These are phyloP conservation scores for Anableps anableps DNA, from an alignment of 2,797 vertebrate species.

Conservation along the genomic window DNA sequence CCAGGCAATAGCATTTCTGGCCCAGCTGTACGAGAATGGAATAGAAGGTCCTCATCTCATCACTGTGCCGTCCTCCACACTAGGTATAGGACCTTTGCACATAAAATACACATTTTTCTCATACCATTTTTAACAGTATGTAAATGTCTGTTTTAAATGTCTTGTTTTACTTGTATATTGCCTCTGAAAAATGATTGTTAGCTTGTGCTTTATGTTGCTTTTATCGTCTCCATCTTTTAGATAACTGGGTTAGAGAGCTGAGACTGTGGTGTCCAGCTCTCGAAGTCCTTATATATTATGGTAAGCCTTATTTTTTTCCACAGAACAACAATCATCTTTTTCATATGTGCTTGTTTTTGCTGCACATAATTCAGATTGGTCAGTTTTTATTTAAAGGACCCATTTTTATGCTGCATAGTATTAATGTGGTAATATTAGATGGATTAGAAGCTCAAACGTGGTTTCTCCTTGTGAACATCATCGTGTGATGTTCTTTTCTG, in stretches of 20 bases:
- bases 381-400: neutral
- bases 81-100: conserved; percentile 81
- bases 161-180: neutral
- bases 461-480: neutral
- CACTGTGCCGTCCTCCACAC: conserved; percentile 92
- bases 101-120: neutral
- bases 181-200: neutral
- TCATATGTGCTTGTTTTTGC: neutral
- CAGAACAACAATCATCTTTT: neutral
- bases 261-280: conserved; percentile 92
- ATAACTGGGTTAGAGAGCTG: conserved; percentile 98
- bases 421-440: neutral
- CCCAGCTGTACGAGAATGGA: conserved; percentile 88
- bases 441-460: neutral
- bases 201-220: neutral
- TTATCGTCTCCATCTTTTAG: conserved; percentile 69
- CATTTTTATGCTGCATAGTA: neutral
- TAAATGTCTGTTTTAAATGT: neutral
- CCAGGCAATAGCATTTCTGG: conserved; percentile 95
- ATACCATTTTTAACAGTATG: neutral
- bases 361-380: neutral
- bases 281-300: conserved; percentile 91
- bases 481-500: conserved; percentile 2
- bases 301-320: conserved; percentile 70
- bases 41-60: conserved; percentile 92